Evolutionary conservation across 2,113 vertebrate species (phyloP), one percentile per base, ranked within the genome.

Genomic region (Poeciliopsis occidentalis): DNA sequence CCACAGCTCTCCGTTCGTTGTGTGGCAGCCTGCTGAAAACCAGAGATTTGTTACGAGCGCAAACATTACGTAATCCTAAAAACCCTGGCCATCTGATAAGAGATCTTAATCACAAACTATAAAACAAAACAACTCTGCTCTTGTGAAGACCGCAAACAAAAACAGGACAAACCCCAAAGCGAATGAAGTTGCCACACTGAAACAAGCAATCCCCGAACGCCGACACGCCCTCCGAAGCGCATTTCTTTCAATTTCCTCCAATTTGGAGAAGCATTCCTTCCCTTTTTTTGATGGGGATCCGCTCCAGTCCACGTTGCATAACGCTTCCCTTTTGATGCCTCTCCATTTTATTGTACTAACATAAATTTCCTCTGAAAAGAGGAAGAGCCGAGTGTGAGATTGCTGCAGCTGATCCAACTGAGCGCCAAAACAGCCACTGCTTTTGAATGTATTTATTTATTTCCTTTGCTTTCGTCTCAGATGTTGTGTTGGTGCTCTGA

Each of bases 221-320:
- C 0, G 24, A 69, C 81, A 73, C 85, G 24, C 81, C 78, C 80
- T 60, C 37, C 22, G 10, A 37, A 8, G 27, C 27, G 1, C 85
- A 85, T 85, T 86, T 83, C 70, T 84, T 73, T 83, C 1, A 31
- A 54, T 77, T 78, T 82, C 41, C 57, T 61, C 68, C 71, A 7
- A 65, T 85, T 73, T 37, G 7, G 64, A 32, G 83, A 88, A 83
- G 85, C 77, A 30, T 29, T 3, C 15, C 75, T 91, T 85, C 85
- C 83, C 60, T 61, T 44, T 67, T 84, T 75, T 6, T 62, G 69
- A 12, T 31, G 15, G 1, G 12, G n/a, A 67, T 77, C 54, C 22
- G 37, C 41, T 76, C 60, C 11, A 75, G 64, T 74, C 13, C 10
- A 41, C n/a, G 27, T 87, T 83, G 34, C 29, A 60, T 31, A 87